Percentiles rank a stretch among this genome's conserved stretches.
These are phyloP conservation scores for Drosophila buzzatii DNA, from an alignment of 2,888 invertebrate species.

Conservation along the genomic window DNA sequence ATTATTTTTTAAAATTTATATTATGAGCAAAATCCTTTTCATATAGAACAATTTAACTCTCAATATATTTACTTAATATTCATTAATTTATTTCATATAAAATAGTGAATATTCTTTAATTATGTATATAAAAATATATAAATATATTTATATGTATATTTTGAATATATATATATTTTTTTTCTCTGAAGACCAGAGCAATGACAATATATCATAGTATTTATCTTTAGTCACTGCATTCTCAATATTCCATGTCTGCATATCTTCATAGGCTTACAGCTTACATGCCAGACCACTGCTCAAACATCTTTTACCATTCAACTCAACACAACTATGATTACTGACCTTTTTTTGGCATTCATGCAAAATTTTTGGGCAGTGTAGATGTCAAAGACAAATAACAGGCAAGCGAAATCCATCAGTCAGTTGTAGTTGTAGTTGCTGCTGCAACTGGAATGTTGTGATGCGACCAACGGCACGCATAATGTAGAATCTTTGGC, in stretches of 20 bases:
- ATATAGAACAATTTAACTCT: too few relatives aligned
- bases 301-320: background rate
- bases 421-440: constrained; percentile 10
- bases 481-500: constrained; percentile 53
- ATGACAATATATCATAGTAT: too few relatives aligned
- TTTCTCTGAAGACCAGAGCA: too few relatives aligned
- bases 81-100: too few relatives aligned
- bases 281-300: background rate
- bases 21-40: too few relatives aligned
- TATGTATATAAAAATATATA: too few relatives aligned
- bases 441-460: background rate
- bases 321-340: background rate
- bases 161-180: too few relatives aligned
- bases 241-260: background rate
- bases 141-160: too few relatives aligned
- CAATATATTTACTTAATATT: too few relatives aligned
- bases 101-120: too few relatives aligned
- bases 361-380: constrained; percentile 20
- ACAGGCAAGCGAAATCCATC: constrained; percentile 15
- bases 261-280: background rate
- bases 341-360: background rate
- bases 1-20: too few relatives aligned
- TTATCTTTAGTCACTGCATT: background rate
- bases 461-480: constrained; percentile 30
- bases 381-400: constrained; percentile 25